Conservation (phyloP, 2,797 vertebrate genomes). For the Acanthis flammea region DNA sequence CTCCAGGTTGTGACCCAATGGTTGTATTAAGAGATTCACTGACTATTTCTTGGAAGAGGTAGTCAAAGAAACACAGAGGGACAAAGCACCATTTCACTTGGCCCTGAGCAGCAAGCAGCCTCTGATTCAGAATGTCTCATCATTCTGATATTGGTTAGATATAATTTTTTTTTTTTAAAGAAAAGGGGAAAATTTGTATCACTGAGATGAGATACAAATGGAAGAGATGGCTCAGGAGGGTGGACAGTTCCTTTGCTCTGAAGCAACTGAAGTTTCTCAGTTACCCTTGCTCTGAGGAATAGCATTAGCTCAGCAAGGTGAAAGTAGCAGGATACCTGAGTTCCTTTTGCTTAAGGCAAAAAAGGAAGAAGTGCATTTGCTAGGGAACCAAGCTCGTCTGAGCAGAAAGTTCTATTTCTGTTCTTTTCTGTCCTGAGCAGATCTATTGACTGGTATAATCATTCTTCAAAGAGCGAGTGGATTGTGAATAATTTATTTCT, state of each 20-base stretch:
- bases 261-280: not conserved
- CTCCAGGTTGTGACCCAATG: not conserved
- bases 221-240: not conserved
- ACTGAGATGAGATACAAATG: not conserved
- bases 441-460: not conserved
- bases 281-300: not conserved
- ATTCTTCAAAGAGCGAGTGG: not conserved
- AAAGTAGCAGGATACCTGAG: not conserved
- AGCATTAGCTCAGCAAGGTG: not conserved
- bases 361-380: not conserved
- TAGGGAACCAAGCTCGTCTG: not conserved
- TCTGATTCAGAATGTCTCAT: not conserved
- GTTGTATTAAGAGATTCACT: not conserved
- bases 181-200: not conserved
- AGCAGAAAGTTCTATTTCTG: not conserved
- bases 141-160: not conserved
- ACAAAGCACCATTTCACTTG: not conserved
- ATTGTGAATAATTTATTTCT: constrained; percentile 10
- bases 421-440: not conserved
- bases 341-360: not conserved
- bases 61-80: not conserved
- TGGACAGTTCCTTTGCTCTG: not conserved
- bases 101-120: not conserved
- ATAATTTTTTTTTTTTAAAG: not conserved
- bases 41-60: not conserved